Percentiles rank a stretch among this genome's conserved stretches.
Evolutionary conservation across 1,140 invertebrate species (phyloP).

Genomic region (Lethocerus indicus): DNA sequence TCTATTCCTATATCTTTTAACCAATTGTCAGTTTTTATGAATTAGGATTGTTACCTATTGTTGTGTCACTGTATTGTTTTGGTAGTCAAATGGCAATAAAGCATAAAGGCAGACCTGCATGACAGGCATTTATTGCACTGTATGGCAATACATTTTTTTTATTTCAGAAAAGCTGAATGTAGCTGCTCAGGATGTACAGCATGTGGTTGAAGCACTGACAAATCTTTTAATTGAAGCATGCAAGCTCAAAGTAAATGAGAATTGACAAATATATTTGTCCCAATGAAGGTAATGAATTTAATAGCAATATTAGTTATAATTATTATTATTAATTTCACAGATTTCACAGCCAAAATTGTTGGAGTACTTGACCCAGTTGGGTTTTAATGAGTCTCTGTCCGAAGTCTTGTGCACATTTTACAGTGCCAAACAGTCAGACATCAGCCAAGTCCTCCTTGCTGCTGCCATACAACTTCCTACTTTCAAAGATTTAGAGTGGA

Average conservation of each 20-base stretch:
- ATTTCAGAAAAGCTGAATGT: slow-evolving; percentile 7
- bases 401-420: background rate
- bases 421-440: slow-evolving; percentile 3
- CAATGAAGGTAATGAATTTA: background rate
- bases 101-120: background rate
- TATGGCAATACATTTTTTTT: too few relatives aligned
- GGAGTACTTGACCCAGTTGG: background rate
- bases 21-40: background rate
- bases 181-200: background rate
- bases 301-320: background rate
- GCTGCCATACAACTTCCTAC: slow-evolving; percentile 2
- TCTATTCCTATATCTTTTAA: background rate
- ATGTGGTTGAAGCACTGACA: slow-evolving; percentile 5
- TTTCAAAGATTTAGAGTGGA: slow-evolving; percentile 8
- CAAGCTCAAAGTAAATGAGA: slow-evolving; percentile 5
- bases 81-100: background rate
- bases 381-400: background rate
- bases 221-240: slow-evolving; percentile 7
- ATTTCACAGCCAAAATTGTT: background rate
- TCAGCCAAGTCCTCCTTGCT: slow-evolving; percentile 1
- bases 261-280: background rate
- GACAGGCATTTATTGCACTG: background rate
- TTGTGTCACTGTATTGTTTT: background rate
- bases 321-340: slow-evolving; percentile 2
- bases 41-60: background rate